phyloP scores from a whole-genome alignment of 2,888 invertebrate genomes.

The Polymixis lichenea region DNA sequence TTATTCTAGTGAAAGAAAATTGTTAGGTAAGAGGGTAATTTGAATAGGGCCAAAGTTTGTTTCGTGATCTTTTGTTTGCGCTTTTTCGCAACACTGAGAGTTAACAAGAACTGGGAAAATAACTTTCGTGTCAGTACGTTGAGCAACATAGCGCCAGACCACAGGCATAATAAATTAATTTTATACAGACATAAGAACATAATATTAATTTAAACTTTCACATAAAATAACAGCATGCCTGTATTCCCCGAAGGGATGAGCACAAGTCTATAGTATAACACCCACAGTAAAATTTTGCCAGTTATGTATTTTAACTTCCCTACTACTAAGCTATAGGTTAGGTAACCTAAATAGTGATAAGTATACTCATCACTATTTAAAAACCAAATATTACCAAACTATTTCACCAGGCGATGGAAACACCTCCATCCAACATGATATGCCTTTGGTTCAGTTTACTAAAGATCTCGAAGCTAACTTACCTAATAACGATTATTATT shows the following conservation, averaged over 20 bases:
- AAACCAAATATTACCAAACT: background rate
- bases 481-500: background rate
- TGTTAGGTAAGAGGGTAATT: slow-evolving; percentile 27
- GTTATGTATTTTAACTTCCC: background rate
- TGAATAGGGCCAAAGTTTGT: slow-evolving; percentile 24
- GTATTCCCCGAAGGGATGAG: background rate
- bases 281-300: background rate
- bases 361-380: background rate
- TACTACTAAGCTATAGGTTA: background rate
- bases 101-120: slow-evolving; percentile 16
- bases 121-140: background rate
- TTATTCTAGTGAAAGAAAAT: slow-evolving; percentile 24
- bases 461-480: background rate
- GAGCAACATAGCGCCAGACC: background rate
- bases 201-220: background rate
- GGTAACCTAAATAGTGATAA: too few relatives aligned
- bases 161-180: background rate
- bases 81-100: slow-evolving; percentile 17
- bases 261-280: background rate
- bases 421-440: background rate
- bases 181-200: background rate
- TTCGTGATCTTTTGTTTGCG: slow-evolving; percentile 36
- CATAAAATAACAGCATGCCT: background rate
- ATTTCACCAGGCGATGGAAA: background rate
- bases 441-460: background rate